phyloP scores from a whole-genome alignment of 2,113 vertebrate genomes.

The Daphoenositta chrysoptera region DNA sequence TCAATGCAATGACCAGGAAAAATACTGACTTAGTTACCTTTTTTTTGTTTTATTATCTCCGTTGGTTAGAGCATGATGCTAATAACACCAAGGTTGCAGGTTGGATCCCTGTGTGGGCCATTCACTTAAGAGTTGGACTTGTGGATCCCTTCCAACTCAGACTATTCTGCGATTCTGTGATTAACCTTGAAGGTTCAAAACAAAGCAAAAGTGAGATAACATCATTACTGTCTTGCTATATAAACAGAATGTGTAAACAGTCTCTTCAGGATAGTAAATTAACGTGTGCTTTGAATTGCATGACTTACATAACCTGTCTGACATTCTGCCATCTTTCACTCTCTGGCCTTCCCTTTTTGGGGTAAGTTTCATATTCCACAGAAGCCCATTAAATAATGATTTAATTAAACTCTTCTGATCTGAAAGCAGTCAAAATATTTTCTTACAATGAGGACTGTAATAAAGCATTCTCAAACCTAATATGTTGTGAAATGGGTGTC shows the following conservation, averaged over 20 bases:
- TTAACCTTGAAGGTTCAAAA: conserved; percentile 36
- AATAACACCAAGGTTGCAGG: neutral
- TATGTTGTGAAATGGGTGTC: neutral
- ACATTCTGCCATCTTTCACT: conserved; percentile 10
- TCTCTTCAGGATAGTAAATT: neutral
- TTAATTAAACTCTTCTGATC: neutral
- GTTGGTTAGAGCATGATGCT: neutral
- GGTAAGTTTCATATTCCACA: neutral
- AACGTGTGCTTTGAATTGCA: neutral
- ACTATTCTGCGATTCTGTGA: neutral
- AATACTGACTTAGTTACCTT: neutral
- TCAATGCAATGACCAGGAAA: neutral
- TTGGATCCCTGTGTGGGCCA: neutral
- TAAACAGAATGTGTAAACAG: conserved; percentile 33
- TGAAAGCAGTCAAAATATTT: neutral
- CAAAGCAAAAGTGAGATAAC: conserved; percentile 23
- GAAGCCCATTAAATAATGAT: neutral
- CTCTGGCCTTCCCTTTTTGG: neutral
- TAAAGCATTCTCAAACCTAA: neutral
- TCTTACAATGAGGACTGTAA: neutral
- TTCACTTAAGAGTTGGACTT: neutral
- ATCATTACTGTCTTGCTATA: conserved; percentile 28
- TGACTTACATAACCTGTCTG: conserved; percentile 10
- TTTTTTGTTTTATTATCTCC: neutral
- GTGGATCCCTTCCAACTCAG: neutral